Evolutionary conservation across 2,888 invertebrate species (phyloP).

Genomic region (Hirtodrosophila cameraria): DNA sequence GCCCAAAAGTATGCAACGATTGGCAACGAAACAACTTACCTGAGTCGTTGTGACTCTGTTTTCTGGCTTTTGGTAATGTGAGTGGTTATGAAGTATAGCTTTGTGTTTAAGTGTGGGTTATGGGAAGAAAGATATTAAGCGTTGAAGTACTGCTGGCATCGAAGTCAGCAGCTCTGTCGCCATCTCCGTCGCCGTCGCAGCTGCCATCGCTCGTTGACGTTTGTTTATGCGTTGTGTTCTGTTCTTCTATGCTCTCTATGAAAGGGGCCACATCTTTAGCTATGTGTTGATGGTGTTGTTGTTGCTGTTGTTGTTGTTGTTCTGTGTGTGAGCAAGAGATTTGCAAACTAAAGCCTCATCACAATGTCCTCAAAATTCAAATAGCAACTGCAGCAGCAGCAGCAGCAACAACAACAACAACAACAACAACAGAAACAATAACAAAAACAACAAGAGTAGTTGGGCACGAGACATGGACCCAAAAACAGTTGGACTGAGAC

Average conservation of each 20-base stretch:
- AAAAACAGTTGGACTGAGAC: conserved; percentile 42
- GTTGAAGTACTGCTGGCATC: conserved; percentile 47
- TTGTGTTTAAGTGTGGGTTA: too few relatives aligned
- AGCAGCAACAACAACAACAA: conserved; percentile 47
- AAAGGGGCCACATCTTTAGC: conserved; percentile 40
- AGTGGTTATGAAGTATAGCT: too few relatives aligned
- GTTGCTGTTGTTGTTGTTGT: conserved; percentile 17
- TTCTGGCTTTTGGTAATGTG: too few relatives aligned
- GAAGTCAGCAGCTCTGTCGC: conserved; percentile 37
- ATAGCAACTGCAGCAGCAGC: conserved; percentile 69
- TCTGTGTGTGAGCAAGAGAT: conserved; percentile 65
- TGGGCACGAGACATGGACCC: conserved; percentile 53
- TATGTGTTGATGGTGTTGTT: conserved; percentile 30
- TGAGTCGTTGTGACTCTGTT: not conserved
- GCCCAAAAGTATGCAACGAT: conserved; percentile 27
- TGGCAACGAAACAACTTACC: conserved; percentile 1
- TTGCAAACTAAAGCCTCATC: conserved; percentile 82
- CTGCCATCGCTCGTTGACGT: conserved; percentile 61
- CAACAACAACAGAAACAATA: conserved; percentile 38
- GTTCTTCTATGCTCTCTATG: conserved; percentile 20
- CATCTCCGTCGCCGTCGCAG: conserved; percentile 23
- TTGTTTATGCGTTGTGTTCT: conserved; percentile 43
- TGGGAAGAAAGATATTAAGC: conserved; percentile 42
- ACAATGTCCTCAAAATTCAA: conserved; percentile 80
- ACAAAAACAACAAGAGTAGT: conserved; percentile 46